Base-by-base conservation (phyloP, 30 jellyfish, hydroid and myxozoan species). In the Hydractinia echinata region DNA sequence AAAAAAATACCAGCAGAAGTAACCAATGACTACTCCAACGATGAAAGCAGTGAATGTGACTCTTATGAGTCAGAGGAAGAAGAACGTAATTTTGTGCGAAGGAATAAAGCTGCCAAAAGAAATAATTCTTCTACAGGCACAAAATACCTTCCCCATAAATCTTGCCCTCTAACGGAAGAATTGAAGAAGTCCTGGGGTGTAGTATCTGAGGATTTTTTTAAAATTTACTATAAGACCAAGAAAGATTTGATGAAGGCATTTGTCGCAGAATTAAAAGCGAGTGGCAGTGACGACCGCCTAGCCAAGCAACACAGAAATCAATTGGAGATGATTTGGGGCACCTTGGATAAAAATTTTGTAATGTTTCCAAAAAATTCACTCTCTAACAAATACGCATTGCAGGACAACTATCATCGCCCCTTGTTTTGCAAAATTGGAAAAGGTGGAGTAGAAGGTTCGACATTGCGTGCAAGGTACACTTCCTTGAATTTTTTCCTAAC, bases 361-460 rank as follows among this genome's bases (percentile, higher is more conserved):
- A 55, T 74, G 15, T 74, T 49, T 30, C 83, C 83, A 11, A 52
- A 74, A 74, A 49, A n/a, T 19, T 66, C 83, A 48, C 66, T 20
- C 13, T 48, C 69, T 4, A 74, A 74, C 66, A 58, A 48, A 4
- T 5, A 48, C 14, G 69, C 54, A 14, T 20, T 74, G 16, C 69
- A 74, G 5, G 83, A 74, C 20, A 50, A 49, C 5, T 74, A 74
- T 39, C 83, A 74, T 55, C 51, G 44, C 30, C 58, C 13, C 20
- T 48, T 30, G 61, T 54, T 11, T 74, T 44, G 70, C 8, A 16
- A 30, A 5, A 58, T 74, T 74, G 83, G 68, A 49, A 74, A 74
- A 49, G 83, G 83, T 30, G 83, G 68, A 5, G 54, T 3, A 5
- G 83, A 74, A 50, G 83, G 69, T 48, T 49, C 83, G 5, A 74